phyloP scores from a whole-genome alignment of 2,113 vertebrate species.

The Tragelaphus imberbis region DNA sequence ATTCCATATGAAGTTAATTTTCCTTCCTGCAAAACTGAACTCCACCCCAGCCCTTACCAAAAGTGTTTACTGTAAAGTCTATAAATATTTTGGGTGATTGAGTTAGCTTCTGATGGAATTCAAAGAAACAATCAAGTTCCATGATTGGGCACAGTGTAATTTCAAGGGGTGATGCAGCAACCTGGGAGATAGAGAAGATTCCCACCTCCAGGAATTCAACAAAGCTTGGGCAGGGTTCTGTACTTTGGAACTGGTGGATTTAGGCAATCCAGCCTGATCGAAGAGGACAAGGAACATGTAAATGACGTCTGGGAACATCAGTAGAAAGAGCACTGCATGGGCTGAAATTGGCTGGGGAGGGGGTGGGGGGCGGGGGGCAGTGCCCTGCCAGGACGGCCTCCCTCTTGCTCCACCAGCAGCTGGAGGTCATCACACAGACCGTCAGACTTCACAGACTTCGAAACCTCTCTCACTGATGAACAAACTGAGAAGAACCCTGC shows the following conservation, averaged over 20 bases:
- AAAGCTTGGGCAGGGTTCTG: neutral
- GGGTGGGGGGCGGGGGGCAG: neutral
- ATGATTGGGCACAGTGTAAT: neutral
- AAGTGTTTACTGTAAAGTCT: neutral
- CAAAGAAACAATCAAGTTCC: neutral
- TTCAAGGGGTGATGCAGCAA: neutral
- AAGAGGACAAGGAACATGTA: neutral
- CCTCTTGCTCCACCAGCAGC: neutral
- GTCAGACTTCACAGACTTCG: neutral
- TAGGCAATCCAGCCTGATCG: neutral
- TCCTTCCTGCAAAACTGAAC: neutral
- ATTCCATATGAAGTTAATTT: neutral
- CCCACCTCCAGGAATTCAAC: neutral
- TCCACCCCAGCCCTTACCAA: neutral
- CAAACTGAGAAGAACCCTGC: neutral
- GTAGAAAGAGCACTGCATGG: neutral
- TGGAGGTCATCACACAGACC: neutral
- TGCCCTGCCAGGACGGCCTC: neutral
- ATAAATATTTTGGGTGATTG: neutral
- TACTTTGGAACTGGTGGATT: neutral
- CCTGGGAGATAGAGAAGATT: neutral
- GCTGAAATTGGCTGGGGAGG: neutral
- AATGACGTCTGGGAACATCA: neutral
- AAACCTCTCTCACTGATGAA: neutral
- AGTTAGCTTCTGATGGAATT: neutral